Evolutionary conservation across 2,888 invertebrate species (phyloP).

Genomic region (Belgica antarctica): DNA sequence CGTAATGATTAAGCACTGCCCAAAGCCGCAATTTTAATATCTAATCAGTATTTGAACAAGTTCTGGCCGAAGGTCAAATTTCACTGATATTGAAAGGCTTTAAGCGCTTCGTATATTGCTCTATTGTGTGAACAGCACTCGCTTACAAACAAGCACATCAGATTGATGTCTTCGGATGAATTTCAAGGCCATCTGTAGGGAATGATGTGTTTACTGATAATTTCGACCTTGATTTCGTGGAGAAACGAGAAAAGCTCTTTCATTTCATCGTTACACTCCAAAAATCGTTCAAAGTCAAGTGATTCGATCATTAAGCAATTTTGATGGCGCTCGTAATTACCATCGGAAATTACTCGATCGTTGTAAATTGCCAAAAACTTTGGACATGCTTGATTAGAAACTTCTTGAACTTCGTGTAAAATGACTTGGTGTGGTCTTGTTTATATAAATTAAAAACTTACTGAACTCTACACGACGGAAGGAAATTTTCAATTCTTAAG

Average conservation of each 20-base stretch:
- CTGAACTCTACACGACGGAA: neutral
- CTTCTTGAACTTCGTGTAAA: neutral
- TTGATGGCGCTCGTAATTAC: neutral
- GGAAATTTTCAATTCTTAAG: neutral
- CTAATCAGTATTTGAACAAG: neutral
- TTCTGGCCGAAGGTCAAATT: neutral
- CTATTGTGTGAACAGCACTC: too few species aligned
- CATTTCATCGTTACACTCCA: too few species aligned
- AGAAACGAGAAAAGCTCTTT: too few species aligned
- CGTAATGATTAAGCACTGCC: too few species aligned
- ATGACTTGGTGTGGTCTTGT: neutral
- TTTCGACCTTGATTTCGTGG: too few species aligned
- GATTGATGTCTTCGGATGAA: too few species aligned
- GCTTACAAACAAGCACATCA: too few species aligned
- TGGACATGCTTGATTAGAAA: neutral
- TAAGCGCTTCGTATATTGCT: too few species aligned
- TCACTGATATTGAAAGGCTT: neutral
- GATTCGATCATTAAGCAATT: too few species aligned
- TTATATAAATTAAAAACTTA: neutral
- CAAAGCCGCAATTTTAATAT: neutral
- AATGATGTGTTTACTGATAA: too few species aligned
- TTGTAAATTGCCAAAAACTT: neutral
- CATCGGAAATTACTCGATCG: neutral
- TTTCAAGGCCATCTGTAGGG: too few species aligned
- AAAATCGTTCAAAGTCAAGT: too few species aligned